Evolutionary conservation across 2,797 vertebrate species (phyloP).

Genomic region (Malacoraja senta): DNA sequence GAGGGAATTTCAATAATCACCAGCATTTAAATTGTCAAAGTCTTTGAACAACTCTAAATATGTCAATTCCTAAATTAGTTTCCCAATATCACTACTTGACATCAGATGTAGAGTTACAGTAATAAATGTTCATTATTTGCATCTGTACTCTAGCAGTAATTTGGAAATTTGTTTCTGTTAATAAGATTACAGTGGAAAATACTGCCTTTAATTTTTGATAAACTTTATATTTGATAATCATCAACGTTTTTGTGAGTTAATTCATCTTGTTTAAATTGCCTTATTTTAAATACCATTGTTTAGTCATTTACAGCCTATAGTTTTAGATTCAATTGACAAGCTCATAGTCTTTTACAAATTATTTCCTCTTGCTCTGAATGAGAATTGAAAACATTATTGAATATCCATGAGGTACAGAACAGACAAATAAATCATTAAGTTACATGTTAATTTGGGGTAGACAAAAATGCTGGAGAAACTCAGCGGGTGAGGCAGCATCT

Average conservation of each 20-base stretch:
- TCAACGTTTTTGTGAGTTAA: not conserved
- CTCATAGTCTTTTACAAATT: slow-evolving; percentile 13
- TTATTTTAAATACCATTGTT: not conserved
- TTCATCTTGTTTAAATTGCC: not conserved
- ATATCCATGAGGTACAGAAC: not conserved
- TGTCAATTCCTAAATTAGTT: not conserved
- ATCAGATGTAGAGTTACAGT: not conserved
- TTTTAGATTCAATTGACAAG: slow-evolving; percentile 3
- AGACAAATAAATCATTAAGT: not conserved
- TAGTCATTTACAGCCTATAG: not conserved
- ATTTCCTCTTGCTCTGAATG: slow-evolving; percentile 21
- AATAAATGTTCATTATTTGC: not conserved
- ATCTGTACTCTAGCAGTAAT: not conserved
- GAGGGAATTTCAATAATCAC: not conserved
- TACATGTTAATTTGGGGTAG: not conserved
- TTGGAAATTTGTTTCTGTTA: not conserved
- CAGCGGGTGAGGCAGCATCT: no score
- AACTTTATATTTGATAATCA: not conserved
- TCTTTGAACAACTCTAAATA: not conserved
- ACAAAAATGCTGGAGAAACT: no score
- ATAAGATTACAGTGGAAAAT: slow-evolving; percentile 1
- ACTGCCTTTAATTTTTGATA: not conserved
- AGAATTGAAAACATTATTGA: not conserved
- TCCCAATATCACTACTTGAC: not conserved
- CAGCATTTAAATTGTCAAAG: not conserved